Evolutionary conservation across 2,888 invertebrate genomes (phyloP), one percentile per base, ranked within the genome.

Genomic region (Polymixis flavicincta): DNA sequence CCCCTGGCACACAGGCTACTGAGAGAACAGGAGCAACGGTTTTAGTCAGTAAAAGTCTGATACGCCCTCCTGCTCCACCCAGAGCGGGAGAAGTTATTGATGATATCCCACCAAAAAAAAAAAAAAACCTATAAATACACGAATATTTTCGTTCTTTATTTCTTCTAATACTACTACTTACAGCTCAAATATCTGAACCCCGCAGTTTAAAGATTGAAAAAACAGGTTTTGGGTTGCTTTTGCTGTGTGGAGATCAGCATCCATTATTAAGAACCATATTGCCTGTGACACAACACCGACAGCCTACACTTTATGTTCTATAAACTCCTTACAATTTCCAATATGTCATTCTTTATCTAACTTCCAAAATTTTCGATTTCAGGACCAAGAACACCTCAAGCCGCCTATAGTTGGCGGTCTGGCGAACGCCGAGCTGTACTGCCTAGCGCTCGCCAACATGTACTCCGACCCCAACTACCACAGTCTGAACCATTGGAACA

Each of bases 381-480:
- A 98, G 98, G 98, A 99, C 92, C 98, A 98, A 95, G 98, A 99
- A 94, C 98, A 99, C 94, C 97, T 99, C 90, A 99, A 99, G 95
- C 99, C 99, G 71, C 98, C 98, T 92, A 98, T 99, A 92, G 98
- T 98, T 84, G 99, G 99, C 89, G 98, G 98, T 71, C 97, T 99
- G 92, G 99, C 99, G 89, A 99, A 98, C 96, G 99, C 99, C 87
- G 99, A 99, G 95, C 97, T 99, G 84, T 99, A 99, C 97, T 99
- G 99, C 96, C 97, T 98, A 94, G 99, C 99, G 77, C 97, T 99
- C 94, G 98, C 98, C 89, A 99, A 99, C 97, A 98, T 99, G 96
- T 99, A 99, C 96, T 98, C 99, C 84, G 99, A 99, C 97, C 99
- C 99, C 81, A 99, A 99, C 96, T 99, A 99, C 97, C 98, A 99